These are phyloP conservation scores for Lepidotrigona ventralis DNA, from an alignment of 1,140 invertebrate species.

Conservation along the genomic window DNA sequence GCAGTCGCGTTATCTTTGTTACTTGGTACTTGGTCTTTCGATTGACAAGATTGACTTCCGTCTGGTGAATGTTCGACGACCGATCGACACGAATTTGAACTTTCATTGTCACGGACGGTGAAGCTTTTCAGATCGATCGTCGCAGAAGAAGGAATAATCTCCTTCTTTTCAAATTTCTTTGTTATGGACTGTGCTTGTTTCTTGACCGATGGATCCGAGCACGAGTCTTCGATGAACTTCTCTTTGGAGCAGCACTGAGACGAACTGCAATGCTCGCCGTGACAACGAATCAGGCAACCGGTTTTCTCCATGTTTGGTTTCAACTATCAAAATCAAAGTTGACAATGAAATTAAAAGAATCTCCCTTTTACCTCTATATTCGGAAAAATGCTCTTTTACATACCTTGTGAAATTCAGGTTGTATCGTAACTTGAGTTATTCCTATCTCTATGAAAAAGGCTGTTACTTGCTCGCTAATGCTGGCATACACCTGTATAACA, in stretches of 20 bases:
- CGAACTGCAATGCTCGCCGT: slow-evolving; percentile 68
- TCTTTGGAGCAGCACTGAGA: slow-evolving; percentile 75
- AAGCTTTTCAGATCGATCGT: slow-evolving; percentile 63
- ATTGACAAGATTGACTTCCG: slow-evolving; percentile 2
- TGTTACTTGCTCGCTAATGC: slow-evolving; percentile 83
- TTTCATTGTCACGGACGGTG: slow-evolving; percentile 39
- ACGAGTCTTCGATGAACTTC: slow-evolving; percentile 53
- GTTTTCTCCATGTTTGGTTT: slow-evolving; percentile 62
- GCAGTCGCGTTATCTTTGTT: slow-evolving; percentile 37
- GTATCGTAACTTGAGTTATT: slow-evolving; percentile 88
- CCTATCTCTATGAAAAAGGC: slow-evolving; percentile 87
- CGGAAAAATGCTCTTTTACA: background rate
- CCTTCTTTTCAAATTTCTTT: slow-evolving; percentile 62
- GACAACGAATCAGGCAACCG: slow-evolving; percentile 74
- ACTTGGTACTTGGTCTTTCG: slow-evolving; percentile 11
- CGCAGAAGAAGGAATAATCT: slow-evolving; percentile 48
- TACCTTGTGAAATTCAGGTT: slow-evolving; percentile 86
- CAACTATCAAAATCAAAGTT: slow-evolving; percentile 58
- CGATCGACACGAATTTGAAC: background rate
- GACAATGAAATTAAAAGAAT: background rate
- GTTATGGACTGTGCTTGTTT: slow-evolving; percentile 27
- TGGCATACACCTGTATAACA: slow-evolving; percentile 81
- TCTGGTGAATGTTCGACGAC: background rate
- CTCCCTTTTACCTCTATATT: background rate
- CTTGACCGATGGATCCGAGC: slow-evolving; percentile 9